These are phyloP conservation scores for Drosophila lowei DNA, from an alignment of 1,140 invertebrate species.

Conservation along the genomic window DNA sequence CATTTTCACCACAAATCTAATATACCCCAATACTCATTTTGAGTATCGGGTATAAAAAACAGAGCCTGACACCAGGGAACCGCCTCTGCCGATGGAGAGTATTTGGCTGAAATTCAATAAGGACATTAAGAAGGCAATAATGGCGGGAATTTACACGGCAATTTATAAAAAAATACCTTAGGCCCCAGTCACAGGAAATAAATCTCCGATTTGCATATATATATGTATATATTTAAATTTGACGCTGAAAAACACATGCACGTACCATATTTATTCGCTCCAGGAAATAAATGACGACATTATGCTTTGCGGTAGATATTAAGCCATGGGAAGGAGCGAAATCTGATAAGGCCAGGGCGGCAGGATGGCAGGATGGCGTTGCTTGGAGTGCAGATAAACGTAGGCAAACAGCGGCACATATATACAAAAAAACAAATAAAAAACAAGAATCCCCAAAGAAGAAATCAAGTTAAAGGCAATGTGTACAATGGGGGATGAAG, in stretches of 20 bases:
- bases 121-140: slow-evolving; percentile 10
- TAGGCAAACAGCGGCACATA: slow-evolving; percentile 49
- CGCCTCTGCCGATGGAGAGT: too few relatives aligned
- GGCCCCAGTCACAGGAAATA: not conserved
- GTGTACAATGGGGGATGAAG: slow-evolving; percentile 57
- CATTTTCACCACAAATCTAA: too few relatives aligned
- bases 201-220: slow-evolving; percentile 11
- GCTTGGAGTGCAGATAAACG: slow-evolving; percentile 36
- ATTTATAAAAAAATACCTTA: slow-evolving; percentile 1
- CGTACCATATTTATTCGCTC: slow-evolving; percentile 23
- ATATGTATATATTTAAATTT: slow-evolving; percentile 24
- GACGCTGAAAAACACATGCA: not conserved
- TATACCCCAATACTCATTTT: too few relatives aligned
- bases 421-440: slow-evolving; percentile 35
- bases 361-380: slow-evolving; percentile 27
- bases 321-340: slow-evolving; percentile 45
- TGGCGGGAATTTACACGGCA: not conserved
- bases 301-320: slow-evolving; percentile 52
- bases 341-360: slow-evolving; percentile 49
- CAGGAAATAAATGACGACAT: slow-evolving; percentile 59
- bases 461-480: slow-evolving; percentile 49
- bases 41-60: too few relatives aligned
- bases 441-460: slow-evolving; percentile 4
- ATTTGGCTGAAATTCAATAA: slow-evolving; percentile 20
- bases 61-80: too few relatives aligned